Base-by-base conservation (phyloP, 2,113 vertebrate genomes). In the Chloropsis hardwickii region DNA sequence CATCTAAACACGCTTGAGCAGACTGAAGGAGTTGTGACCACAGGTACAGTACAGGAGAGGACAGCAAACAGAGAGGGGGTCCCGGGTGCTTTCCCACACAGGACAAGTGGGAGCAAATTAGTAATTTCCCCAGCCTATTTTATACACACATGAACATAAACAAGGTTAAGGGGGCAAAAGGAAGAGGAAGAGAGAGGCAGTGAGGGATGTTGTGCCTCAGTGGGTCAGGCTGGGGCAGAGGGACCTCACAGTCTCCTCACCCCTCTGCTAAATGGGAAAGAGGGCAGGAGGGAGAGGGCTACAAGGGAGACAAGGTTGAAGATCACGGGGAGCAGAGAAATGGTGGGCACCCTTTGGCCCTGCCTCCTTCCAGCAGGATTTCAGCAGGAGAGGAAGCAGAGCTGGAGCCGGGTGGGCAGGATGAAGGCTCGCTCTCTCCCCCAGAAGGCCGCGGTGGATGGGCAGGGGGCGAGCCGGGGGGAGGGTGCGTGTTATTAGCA, bases 1-100 rank as follows among this genome's bases (percentile, higher is more conserved):
- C 28, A 23, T 45, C 61, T 44, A 12, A 87, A 62, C 3, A 1
- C 0, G 1, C 45, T 24, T 62, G 56, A 81, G 69, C 17, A 53
- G 40, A 13, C 7, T 19, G 44, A 62, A 33, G 61, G 27, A 53
- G 18, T 1, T 42, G 66, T 28, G 61, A 20, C 22, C 61, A 21
- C 45, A n/a, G 31, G 11, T 13, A 60, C 31, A 20, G 20, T 29
- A 42, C 9, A 51, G 25, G 17, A 83, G 23, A 84, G 42, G 39
- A 65, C 15, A 29, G 25, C 5, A 79, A 62, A 54, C 0, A 0
- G 31, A 50, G 15, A 21, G 10, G 3, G 12, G 1, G 8, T 8
- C 10, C 28, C 9, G 37, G 18, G 29, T 3, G 1, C 3, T 69
- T n/a, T 53, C 16, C 25, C 8, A 1, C 5, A 10, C 6, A 3